Evolutionary conservation across 2,888 invertebrate genomes (phyloP), one percentile per base, ranked within the genome.

Genomic region (Tachina lurida): DNA sequence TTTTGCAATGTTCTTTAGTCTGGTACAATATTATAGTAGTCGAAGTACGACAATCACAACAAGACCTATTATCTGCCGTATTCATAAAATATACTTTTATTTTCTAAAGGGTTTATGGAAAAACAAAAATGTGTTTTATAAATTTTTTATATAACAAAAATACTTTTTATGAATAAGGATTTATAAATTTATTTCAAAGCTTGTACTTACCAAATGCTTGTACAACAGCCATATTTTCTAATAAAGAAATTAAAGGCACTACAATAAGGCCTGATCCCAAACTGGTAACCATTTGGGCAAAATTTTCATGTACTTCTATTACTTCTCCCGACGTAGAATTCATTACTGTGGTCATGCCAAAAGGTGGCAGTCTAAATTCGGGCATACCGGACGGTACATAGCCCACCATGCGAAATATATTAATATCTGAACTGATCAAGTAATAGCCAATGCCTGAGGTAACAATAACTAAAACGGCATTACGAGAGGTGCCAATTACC

Each of bases 191-290:
- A 41, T 49, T 67, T 56, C 0, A 17, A 22, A 19, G 2, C 31
- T 31, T 31, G 5, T 47, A 84, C 90, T 87, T 86, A 90, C 92
- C 92, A 68, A 92, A 92, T n/a, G 92, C 90, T 70, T 92, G 92
- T 4, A 92, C 91, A 10, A 92, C 97, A 39, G 98, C 97, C 90
- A 98, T 97, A 89, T 97, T 96, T 92, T 98, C 98, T 90, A 98
- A 94, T 75, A 98, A 93, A 17, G 97, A 96, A 89, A 98, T 95
- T 56, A 98, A 93, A 2, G 98, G 98, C 84, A 98, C 95, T 47
- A 98, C 97, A 84, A 97, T 94, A 75, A 98, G 93, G 13, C 97
- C 97, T 19, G 97, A 96, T 60, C 97, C 97, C 90, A 98, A 94
- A 91, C 96, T 95, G 87, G 96, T 94, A 77, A 96, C 94, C 96